Conservation (phyloP, 1,140 invertebrate genomes). For the Meloidogyne exigua region DNA sequence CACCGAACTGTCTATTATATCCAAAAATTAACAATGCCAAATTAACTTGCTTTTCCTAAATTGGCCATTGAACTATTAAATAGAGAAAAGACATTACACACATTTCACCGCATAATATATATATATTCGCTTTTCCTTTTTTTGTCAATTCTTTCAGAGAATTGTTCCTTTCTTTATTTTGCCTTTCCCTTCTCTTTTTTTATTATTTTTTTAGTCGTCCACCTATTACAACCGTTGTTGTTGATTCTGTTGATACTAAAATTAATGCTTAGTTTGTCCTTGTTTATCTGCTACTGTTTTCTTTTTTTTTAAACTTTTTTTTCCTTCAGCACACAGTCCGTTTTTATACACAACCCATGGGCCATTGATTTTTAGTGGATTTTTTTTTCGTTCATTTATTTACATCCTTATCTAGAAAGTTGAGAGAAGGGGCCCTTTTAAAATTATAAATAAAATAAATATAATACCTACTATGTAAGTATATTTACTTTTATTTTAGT, state of each 20-base stretch:
- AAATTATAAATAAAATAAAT: background rate
- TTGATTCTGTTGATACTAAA: background rate
- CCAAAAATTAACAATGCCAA: too few relatives aligned
- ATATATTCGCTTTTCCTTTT: background rate
- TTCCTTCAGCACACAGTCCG: background rate
- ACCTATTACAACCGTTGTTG: background rate
- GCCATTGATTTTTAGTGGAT: slow-evolving; percentile 4
- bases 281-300: slow-evolving; percentile 11
- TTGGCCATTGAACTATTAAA: background rate
- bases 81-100: background rate
- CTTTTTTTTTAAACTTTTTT: background rate
- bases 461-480: background rate
- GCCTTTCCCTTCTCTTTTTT: background rate
- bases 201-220: background rate
- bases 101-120: background rate
- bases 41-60: background rate
- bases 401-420: background rate
- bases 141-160: background rate
- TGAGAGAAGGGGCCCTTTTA: background rate
- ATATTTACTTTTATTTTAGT: background rate
- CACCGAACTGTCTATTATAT: background rate
- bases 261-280: background rate
- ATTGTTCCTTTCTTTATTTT: background rate
- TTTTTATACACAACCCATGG: background rate
- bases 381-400: background rate